These are phyloP conservation scores for Madoqua kirkii DNA, from an alignment of 2,113 vertebrate genomes.

Conservation along the genomic window DNA sequence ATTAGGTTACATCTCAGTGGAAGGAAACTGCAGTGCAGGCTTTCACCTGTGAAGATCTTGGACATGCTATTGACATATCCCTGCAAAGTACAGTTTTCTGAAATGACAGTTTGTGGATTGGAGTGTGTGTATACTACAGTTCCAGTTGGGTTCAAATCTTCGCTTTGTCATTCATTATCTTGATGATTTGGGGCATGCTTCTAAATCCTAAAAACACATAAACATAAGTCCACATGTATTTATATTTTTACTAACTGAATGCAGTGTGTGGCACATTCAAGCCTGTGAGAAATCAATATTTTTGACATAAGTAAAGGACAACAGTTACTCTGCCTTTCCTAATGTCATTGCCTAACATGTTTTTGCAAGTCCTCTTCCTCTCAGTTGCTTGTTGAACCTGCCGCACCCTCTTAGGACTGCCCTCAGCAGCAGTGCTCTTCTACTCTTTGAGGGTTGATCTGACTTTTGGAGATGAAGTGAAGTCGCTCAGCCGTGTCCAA, in stretches of 20 bases:
- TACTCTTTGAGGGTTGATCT: neutral
- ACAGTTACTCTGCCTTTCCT: neutral
- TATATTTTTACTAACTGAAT: neutral
- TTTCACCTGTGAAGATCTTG: neutral
- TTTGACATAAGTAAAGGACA: neutral
- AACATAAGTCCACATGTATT: neutral
- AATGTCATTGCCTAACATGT: neutral
- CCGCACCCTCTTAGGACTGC: neutral
- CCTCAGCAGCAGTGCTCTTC: neutral
- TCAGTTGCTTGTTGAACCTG: neutral
- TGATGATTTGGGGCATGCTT: neutral
- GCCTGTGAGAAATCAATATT: neutral
- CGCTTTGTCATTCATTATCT: neutral
- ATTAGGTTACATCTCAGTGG: neutral
- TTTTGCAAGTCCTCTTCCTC: neutral
- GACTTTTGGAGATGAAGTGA: conserved; percentile 6
- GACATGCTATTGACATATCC: neutral
- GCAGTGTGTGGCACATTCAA: neutral
- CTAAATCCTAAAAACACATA: neutral
- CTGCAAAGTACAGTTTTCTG: neutral
- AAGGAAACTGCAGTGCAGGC: neutral
- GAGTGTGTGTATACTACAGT: neutral
- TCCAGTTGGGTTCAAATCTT: neutral
- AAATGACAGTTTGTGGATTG: neutral
- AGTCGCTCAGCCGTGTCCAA: too few relatives aligned